Conservation (phyloP, 2,113 vertebrate species). For the Candoia aspera region DNA sequence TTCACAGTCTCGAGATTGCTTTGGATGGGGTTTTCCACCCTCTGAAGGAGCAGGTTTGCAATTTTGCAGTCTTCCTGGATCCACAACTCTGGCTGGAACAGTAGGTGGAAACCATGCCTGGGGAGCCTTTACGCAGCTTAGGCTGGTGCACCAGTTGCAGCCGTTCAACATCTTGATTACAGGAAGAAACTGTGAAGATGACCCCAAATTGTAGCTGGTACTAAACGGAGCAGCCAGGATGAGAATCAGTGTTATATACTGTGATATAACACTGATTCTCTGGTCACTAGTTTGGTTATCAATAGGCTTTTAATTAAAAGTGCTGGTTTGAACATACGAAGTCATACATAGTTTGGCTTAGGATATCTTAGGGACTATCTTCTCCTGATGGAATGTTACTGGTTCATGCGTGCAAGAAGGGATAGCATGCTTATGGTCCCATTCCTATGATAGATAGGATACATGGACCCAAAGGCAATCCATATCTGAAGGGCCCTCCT, state of each 20-base stretch:
- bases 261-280: not conserved
- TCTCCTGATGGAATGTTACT: not conserved
- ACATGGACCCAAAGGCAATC: not conserved
- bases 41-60: too few species aligned
- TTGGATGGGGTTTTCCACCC: too few species aligned
- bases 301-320: not conserved
- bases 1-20: not conserved
- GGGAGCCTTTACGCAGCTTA: not conserved
- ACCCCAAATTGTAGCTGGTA: not conserved
- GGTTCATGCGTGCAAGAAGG: not conserved
- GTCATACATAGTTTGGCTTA: not conserved
- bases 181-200: not conserved
- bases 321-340: not conserved
- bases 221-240: not conserved
- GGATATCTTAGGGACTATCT: not conserved
- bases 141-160: not conserved
- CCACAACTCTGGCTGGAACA: not conserved
- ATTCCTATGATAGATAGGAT: not conserved
- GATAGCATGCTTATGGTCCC: not conserved
- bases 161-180: not conserved
- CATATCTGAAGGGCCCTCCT: not conserved
- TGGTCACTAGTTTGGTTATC: not conserved
- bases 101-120: not conserved
- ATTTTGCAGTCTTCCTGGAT: too few species aligned
- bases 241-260: not conserved